Evolutionary conservation across 2,888 invertebrate genomes (phyloP), one percentile per base, ranked within the genome.

Genomic region (Meloe dianella): DNA sequence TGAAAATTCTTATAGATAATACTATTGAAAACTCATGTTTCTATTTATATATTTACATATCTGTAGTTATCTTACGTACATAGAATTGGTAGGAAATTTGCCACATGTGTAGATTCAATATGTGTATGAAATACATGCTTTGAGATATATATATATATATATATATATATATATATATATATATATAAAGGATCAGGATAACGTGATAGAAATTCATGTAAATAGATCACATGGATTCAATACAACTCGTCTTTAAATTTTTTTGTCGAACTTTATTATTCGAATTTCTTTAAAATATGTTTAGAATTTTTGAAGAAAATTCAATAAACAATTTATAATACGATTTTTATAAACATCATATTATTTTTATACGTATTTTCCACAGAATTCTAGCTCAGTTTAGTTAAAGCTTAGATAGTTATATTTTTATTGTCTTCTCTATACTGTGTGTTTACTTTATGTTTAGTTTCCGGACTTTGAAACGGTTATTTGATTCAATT

Each of bases 131-230:
- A 57, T 60, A 47, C 29, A 30, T 6, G 35, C 54, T 59, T 58
- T 54, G 32, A 54, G 41, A 62, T 51, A 61, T 58, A 9, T 65
- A 7, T n/a, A n/a, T n/a, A n/a, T n/a, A n/a, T n/a, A n/a, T n/a
- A n/a, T n/a, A n/a, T n/a, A n/a, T n/a, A n/a, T n/a, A n/a, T 51
- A 22, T 51, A 24, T 24, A 62, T 51, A 61, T 58, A 9, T 65
- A 7, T 51, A 22, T 51, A 24, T 24, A 65, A 59, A 51, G 58
- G 65, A 65, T 59, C 56, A 59, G 54, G 32, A 17, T 51, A 51
- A 65, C 38, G 61, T 58, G 51, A 65, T 65, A 62, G 65, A 62
- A 65, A 62, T 65, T 58, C 61, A 57, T 57, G 65, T 29, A 30
- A 61, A 41, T 41, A 47, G 47, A 20, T 47, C 10, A 20, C 9